Evolutionary conservation across 2,113 vertebrate genomes (phyloP).

Genomic region (Acanthisitta chloris): DNA sequence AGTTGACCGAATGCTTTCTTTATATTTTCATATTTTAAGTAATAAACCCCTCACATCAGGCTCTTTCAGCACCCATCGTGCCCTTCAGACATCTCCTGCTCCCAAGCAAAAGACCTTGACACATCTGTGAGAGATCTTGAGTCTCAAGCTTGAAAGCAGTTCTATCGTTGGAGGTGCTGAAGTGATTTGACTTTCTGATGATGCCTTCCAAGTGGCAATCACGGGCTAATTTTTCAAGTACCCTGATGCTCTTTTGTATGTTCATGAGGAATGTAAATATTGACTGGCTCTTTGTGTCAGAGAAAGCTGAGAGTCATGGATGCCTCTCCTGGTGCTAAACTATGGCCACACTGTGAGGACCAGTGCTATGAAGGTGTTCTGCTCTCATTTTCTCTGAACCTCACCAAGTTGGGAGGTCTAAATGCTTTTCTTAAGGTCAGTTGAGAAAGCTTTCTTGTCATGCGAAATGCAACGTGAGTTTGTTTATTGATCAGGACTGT

Average conservation of each 20-base stretch:
- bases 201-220: slow-evolving; percentile 45
- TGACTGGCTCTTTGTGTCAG: slow-evolving; percentile 11
- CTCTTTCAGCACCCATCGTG: not conserved
- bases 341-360: rapidly evolving
- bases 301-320: not conserved
- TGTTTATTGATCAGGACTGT: not conserved
- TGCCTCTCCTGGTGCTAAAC: not conserved
- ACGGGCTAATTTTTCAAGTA: slow-evolving; percentile 39
- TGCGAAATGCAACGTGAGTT: not conserved
- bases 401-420: not conserved
- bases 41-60: not conserved
- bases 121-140: not conserved
- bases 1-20: not conserved
- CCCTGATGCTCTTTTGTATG: slow-evolving; percentile 5
- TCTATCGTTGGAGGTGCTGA: slow-evolving; percentile 1
- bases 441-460: not conserved
- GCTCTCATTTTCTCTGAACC: not conserved
- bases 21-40: not conserved
- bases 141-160: not conserved
- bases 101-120: slow-evolving; percentile 10
- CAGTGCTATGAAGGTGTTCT: not conserved
- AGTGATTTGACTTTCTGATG: slow-evolving; percentile 52
- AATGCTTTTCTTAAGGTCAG: not conserved
- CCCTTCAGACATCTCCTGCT: not conserved
- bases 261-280: slow-evolving; percentile 39